Percentiles rank a stretch among this genome's conserved stretches.
Evolutionary conservation across 2,113 vertebrate species (phyloP).

Genomic region (Eretmochelys imbricata): DNA sequence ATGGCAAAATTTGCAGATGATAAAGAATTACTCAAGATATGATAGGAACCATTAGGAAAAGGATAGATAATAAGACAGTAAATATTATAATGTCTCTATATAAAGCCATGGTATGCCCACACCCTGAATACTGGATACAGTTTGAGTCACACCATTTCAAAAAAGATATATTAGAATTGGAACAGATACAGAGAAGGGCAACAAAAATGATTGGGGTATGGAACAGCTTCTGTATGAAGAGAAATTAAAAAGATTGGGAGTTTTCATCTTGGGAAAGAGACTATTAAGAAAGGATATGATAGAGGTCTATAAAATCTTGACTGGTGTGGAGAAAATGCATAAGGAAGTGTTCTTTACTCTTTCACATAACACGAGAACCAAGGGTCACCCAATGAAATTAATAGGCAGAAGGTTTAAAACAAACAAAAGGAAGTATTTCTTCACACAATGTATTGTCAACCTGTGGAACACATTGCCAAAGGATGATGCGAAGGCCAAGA

Average conservation of each 20-base stretch:
- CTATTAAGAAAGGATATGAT: not conserved
- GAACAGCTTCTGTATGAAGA: not conserved
- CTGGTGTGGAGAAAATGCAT: not conserved
- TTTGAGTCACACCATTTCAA: too few relatives aligned
- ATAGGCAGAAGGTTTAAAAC: not conserved
- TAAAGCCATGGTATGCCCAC: too few relatives aligned
- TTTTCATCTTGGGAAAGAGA: not conserved
- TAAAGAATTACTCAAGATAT: not conserved
- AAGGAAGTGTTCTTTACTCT: not conserved
- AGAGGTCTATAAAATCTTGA: not conserved
- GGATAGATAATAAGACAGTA: too few relatives aligned
- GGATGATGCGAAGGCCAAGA: not conserved
- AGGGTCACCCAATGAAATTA: not conserved
- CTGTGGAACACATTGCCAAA: not conserved
- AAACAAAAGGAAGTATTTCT: not conserved
- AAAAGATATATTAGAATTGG: too few relatives aligned
- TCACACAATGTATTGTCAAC: not conserved
- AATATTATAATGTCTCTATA: too few relatives aligned
- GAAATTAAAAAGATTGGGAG: not conserved
- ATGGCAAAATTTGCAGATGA: not conserved
- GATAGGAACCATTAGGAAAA: too few relatives aligned
- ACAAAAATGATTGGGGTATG: not conserved
- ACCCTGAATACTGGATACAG: too few relatives aligned
- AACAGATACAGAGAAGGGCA: not conserved
- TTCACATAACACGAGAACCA: not conserved